phyloP scores from a whole-genome alignment of 2,113 vertebrate species.

The Heterotis niloticus region DNA sequence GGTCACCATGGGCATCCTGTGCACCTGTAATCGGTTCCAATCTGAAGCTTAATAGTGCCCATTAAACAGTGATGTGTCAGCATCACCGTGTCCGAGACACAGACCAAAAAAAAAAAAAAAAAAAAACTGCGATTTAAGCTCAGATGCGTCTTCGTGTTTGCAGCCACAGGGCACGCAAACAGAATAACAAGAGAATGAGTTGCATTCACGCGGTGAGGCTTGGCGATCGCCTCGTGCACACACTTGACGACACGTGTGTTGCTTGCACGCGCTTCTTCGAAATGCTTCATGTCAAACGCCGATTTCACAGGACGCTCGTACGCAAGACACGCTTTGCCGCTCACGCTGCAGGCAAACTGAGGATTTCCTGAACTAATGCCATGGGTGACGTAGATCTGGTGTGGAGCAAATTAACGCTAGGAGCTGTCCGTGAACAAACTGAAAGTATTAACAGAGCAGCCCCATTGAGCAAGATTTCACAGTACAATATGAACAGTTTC shows the following conservation, averaged over 20 bases:
- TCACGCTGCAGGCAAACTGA: background rate
- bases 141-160: no score
- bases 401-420: background rate
- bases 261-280: background rate
- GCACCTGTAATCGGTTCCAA: no score
- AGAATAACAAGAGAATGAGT: background rate
- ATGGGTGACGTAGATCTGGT: background rate
- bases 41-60: no score
- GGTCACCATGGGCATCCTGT: no score
- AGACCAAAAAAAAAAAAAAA: no score
- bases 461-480: background rate
- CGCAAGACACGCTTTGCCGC: background rate
- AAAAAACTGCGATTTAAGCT: no score
- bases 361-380: background rate
- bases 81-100: no score
- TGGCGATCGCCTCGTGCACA: background rate
- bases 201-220: background rate
- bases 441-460: background rate
- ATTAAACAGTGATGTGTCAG: no score
- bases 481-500: background rate
- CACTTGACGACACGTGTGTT: background rate
- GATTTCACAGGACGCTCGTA: conserved; percentile 3
- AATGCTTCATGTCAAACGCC: background rate
- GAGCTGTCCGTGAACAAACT: background rate
- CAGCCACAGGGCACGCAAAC: background rate